These are phyloP conservation scores for Scaptodrosophila lebanonensis DNA, from an alignment of 1,140 invertebrate genomes.

Conservation along the genomic window DNA sequence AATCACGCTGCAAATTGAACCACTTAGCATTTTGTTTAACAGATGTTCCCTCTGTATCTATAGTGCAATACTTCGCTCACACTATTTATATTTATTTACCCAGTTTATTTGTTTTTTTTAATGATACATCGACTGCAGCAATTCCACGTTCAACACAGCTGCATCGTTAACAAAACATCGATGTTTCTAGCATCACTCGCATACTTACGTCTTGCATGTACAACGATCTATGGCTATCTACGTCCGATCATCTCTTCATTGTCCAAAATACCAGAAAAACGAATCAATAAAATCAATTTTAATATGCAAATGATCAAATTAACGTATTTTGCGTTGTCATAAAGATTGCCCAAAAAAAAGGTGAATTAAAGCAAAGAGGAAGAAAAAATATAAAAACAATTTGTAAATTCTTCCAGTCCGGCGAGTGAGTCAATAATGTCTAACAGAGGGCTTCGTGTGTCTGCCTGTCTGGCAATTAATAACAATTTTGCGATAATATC, in stretches of 20 bases:
- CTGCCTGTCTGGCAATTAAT: conserved; percentile 46
- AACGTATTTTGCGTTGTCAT: conserved; percentile 27
- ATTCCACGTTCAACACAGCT: too few relatives aligned
- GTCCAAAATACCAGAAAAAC: conserved; percentile 64
- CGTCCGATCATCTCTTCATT: conserved; percentile 2
- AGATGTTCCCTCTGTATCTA: too few relatives aligned
- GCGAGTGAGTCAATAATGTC: too few relatives aligned
- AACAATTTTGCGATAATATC: conserved; percentile 72
- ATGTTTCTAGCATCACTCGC: too few relatives aligned
- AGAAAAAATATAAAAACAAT: conserved; percentile 32
- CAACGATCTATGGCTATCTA: conserved; percentile 19
- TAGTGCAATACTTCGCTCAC: too few relatives aligned
- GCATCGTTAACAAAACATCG: too few relatives aligned
- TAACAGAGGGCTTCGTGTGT: conserved; percentile 9
- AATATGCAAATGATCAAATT: conserved; percentile 54
- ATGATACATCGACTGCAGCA: too few relatives aligned
- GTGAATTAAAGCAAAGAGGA: conserved; percentile 21
- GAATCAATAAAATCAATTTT: conserved; percentile 44
- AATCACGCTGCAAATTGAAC: too few relatives aligned
- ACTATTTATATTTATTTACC: too few relatives aligned
- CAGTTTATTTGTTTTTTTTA: too few relatives aligned
- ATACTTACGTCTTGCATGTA: too few relatives aligned
- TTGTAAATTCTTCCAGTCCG: conserved; percentile 27
- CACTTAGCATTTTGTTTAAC: too few relatives aligned
- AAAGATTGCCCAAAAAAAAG: conserved; percentile 1